Base-by-base conservation (phyloP, 2,797 vertebrate species). In the Anolis apletophallus region DNA sequence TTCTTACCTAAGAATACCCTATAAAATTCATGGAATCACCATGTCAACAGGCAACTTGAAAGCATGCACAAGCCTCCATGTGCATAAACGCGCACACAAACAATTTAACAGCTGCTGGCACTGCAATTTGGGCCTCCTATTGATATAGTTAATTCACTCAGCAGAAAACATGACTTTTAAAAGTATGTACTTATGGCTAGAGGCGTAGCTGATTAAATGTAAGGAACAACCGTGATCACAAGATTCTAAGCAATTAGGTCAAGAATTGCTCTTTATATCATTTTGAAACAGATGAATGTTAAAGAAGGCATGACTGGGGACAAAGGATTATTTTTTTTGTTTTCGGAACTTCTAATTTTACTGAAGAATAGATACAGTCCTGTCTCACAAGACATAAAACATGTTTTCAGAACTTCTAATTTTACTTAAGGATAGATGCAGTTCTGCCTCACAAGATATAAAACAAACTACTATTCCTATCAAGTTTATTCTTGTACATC, bases 221-320 rank as follows among this genome's bases (percentile, higher is more conserved):
- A 72, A 52, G 77, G 72, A 86, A 90, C 82, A 85, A 83, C 69
- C 34, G 2, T 36, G 55, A 91, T 88, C 90, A 92, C 90, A 95
- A 90, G 84, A 86, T 81, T 68, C 55, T 93, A 93, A 91, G 90
- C 90, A 94, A 94, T 93, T 93, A 94, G 89, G 91, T 94, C 91
- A 95, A 91, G 89, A 79, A 1, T 0, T 77, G 80, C 85, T 88
- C 87, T 69, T 94, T 87, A 90, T 93, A 92, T 92, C 87, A 76
- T 88, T 82, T 85, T 87, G 92, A 84, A 0, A 0, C 67, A 88
- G 86, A 29, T 88, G 83, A 93, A 93, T 80, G 88, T 92, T 89
- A 92, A 92, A 85, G 54, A 90, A 90, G 83, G 68, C 91, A 92
- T 87, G 76, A 78, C 40, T 13, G 52, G 34, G 55, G 87, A 32